Percentiles rank a stretch among this genome's conserved stretches.
Conservation (phyloP, 2,888 invertebrate genomes). For the Selenia dentaria region DNA sequence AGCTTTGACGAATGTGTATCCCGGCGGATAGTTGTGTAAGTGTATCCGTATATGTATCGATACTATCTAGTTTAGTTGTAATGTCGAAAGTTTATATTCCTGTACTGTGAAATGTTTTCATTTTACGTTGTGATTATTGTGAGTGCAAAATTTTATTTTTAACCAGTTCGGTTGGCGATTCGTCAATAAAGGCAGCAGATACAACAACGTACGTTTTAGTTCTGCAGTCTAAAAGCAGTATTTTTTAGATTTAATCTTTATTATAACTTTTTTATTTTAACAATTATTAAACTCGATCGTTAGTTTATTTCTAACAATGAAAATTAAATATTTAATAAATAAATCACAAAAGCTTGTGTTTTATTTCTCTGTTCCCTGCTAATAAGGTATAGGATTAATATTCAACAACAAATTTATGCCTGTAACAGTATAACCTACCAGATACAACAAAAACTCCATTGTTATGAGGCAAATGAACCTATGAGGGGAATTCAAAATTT, state of each 20-base stretch:
- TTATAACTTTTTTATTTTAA: constrained; percentile 77
- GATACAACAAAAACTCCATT: too few relatives aligned
- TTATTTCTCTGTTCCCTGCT: too few relatives aligned
- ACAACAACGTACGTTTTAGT: constrained; percentile 59
- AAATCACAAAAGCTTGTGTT: constrained; percentile 75
- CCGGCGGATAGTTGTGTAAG: constrained; percentile 23
- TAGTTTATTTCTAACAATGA: constrained; percentile 84
- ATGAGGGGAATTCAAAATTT: too few relatives aligned
- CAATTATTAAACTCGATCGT: constrained; percentile 81
- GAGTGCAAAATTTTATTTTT: constrained; percentile 80
- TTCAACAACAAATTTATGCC: too few relatives aligned
- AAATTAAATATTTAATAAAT: constrained; percentile 83
- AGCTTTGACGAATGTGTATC: constrained; percentile 9
- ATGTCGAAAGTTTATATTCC: constrained; percentile 64
- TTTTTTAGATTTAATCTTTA: constrained; percentile 82
- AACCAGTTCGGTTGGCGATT: constrained; percentile 63
- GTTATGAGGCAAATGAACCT: too few relatives aligned
- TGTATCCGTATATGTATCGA: constrained; percentile 25
- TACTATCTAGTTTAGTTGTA: constrained; percentile 47
- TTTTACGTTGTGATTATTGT: constrained; percentile 82
- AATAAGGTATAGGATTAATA: too few relatives aligned
- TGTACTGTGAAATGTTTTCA: constrained; percentile 80
- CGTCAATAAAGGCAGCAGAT: constrained; percentile 77
- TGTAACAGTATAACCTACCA: too few relatives aligned
- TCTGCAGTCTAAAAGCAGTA: constrained; percentile 83